Evolutionary conservation across 1,140 invertebrate species (phyloP), one percentile per base, ranked within the genome.

Genomic region (Psix sp.): DNA sequence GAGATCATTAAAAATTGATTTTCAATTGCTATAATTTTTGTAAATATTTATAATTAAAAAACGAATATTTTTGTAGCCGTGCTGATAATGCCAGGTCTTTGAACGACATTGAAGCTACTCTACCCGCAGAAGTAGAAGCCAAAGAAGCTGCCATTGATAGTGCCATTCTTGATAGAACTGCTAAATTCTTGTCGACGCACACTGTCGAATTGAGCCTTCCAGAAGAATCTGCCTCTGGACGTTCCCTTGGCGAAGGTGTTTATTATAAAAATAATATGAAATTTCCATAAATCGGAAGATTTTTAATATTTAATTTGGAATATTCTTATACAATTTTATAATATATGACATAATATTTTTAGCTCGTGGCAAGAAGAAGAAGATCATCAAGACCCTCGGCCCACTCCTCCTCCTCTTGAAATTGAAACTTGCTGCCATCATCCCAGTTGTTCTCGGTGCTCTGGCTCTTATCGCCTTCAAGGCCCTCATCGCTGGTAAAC

Each of bases 391-490:
- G 68, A 80, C 80, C 0, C 89, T 94, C 68, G 78, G 93, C 73
- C 92, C 93, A 15, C 88, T 95, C 45, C 86, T 94, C 20, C 88
- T 94, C 54, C 88, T 95, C 35, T 86, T 94, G 80, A 93, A 94
- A 80, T 81, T 94, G 80, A 95, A 95, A 88, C 92, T 93, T 56
- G 92, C 92, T 49, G 90, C 92, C 13, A 88, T 95, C 17, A 91
- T 94, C 74, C 93, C 93, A 24, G 86, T 95, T 54, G 90, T 91
- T 63, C 88, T 95, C 9, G 94, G 93, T 63, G 92, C 90, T 78
- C 89, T 95, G 46, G 94, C 92, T 5, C 88, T 95, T n/a, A 88
- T 94, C 20, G 93, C 93, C 4, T 92, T 94, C 88, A 95, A 95
- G 87, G 94, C 94, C 11, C 88, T 95, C 43, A 87, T 94, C 38